Conservation (phyloP, 2,888 invertebrate species). For the Scaptomyza flava region DNA sequence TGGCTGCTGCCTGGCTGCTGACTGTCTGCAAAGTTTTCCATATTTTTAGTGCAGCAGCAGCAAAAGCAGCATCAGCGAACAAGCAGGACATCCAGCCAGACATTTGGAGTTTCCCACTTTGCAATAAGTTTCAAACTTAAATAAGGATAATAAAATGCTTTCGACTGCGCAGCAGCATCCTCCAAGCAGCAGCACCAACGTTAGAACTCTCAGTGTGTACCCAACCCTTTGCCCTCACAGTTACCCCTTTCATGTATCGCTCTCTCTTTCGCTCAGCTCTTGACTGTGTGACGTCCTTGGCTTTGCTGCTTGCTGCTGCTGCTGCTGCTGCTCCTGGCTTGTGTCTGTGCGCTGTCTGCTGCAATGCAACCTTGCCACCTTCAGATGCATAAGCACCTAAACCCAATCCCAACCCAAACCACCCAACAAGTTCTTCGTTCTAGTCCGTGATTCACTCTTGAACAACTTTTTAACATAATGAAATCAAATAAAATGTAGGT, state of each 20-base stretch:
- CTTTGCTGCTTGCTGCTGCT: conserved; percentile 27
- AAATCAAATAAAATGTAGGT: conserved; percentile 82
- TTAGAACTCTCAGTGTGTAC: conserved; percentile 35
- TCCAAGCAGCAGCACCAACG: conserved; percentile 31
- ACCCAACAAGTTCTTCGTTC: conserved; percentile 53
- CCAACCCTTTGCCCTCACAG: background rate
- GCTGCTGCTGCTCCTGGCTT: conserved; percentile 28
- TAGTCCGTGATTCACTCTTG: conserved; percentile 76
- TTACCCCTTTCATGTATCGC: conserved; percentile 9
- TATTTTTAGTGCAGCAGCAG: conserved; percentile 71
- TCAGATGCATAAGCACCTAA: conserved; percentile 27
- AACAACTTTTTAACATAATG: conserved; percentile 83
- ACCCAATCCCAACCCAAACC: background rate
- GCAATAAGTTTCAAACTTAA: conserved; percentile 81
- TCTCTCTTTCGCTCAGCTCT: conserved; percentile 15
- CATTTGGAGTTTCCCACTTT: conserved; percentile 81
- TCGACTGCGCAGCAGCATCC: conserved; percentile 60
- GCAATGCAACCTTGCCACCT: conserved; percentile 56
- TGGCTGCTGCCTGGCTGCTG: conserved; percentile 65
- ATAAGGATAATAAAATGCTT: conserved; percentile 82
- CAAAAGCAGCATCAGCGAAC: conserved; percentile 19
- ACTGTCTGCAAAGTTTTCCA: conserved; percentile 77
- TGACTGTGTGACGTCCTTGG: conserved; percentile 74
- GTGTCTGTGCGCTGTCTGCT: conserved; percentile 75
- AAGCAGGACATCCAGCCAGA: conserved; percentile 40